These are phyloP conservation scores for Trachops cirrhosus DNA, from an alignment of 2,797 vertebrate genomes.

Conservation along the genomic window DNA sequence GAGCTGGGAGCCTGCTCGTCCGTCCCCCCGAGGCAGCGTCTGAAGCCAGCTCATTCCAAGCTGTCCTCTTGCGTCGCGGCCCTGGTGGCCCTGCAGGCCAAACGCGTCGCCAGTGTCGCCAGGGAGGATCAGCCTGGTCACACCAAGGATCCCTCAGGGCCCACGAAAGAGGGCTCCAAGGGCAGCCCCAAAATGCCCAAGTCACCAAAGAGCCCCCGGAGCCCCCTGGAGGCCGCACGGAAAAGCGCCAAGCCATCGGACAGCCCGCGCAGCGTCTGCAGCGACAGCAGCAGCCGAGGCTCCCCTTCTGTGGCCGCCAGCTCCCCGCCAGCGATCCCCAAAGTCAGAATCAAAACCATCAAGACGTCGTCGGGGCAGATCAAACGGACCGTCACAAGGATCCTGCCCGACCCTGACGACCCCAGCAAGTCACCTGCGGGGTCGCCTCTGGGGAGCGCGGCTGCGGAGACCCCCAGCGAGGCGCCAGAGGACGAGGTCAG, in stretches of 20 bases:
- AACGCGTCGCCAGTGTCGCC: conserved; percentile 85
- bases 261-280: conserved; percentile 94
- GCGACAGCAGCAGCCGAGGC: conserved; percentile 92
- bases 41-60: conserved; percentile 90
- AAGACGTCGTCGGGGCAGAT: conserved; percentile 97
- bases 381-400: conserved; percentile 94
- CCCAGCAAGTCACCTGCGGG: conserved; percentile 89
- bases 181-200: conserved; percentile 91
- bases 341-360: conserved; percentile 98
- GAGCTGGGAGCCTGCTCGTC: conserved; percentile 77
- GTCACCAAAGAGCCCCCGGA: conserved; percentile 94
- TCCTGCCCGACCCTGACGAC: conserved; percentile 94
- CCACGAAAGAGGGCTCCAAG: conserved; percentile 86
- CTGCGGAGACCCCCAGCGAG: conserved; percentile 82
- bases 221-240: conserved; percentile 92
- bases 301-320: conserved; percentile 91
- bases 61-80: conserved; percentile 95
- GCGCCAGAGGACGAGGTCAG: conserved; percentile 78
- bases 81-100: conserved; percentile 92
- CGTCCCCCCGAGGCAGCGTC: conserved; percentile 83
- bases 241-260: conserved; percentile 90
- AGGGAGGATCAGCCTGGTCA: conserved; percentile 84
- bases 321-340: conserved; percentile 95
- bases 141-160: conserved; percentile 82
- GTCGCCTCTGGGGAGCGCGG: conserved; percentile 85